These are phyloP conservation scores for Dascillus cervinus DNA, from an alignment of 2,888 invertebrate species.

Conservation along the genomic window DNA sequence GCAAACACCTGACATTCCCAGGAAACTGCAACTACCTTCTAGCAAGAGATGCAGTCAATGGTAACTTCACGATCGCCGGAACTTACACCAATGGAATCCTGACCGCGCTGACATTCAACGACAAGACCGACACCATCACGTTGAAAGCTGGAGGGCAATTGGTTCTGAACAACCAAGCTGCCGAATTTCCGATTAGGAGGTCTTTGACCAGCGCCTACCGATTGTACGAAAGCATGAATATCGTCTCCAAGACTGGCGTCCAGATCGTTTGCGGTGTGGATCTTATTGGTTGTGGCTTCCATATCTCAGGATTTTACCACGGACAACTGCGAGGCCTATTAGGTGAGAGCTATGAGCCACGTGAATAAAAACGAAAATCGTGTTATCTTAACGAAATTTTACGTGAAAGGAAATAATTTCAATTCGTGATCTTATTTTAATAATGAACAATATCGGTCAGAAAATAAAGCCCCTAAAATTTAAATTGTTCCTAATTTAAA, in stretches of 20 bases:
- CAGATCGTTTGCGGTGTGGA: constrained; percentile 53
- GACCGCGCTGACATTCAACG: constrained; percentile 60
- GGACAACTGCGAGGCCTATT: constrained; percentile 79
- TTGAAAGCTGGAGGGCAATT: constrained; percentile 50
- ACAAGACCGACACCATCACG: constrained; percentile 55
- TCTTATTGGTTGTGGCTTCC: constrained; percentile 60
- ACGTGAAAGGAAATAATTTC: too few relatives aligned
- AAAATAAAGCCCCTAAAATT: background rate
- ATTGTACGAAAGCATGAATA: constrained; percentile 47
- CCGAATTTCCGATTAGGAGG: constrained; percentile 60
- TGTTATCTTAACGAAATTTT: too few relatives aligned
- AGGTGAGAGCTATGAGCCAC: constrained; percentile 59
- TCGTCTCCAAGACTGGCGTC: constrained; percentile 59
- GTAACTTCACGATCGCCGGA: constrained; percentile 76
- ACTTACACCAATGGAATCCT: constrained; percentile 64
- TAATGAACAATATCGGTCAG: too few relatives aligned
- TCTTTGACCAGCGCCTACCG: constrained; percentile 57
- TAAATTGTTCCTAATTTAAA: background rate
- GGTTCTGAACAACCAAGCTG: constrained; percentile 55
- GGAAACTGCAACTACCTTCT: constrained; percentile 80
- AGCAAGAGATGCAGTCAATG: constrained; percentile 74
- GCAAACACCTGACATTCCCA: constrained; percentile 68
- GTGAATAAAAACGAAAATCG: too few relatives aligned
- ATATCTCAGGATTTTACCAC: constrained; percentile 78
- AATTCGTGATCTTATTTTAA: background rate